Evolutionary conservation across 2,113 vertebrate genomes (phyloP).

Genomic region (Macquaria ambigua): DNA sequence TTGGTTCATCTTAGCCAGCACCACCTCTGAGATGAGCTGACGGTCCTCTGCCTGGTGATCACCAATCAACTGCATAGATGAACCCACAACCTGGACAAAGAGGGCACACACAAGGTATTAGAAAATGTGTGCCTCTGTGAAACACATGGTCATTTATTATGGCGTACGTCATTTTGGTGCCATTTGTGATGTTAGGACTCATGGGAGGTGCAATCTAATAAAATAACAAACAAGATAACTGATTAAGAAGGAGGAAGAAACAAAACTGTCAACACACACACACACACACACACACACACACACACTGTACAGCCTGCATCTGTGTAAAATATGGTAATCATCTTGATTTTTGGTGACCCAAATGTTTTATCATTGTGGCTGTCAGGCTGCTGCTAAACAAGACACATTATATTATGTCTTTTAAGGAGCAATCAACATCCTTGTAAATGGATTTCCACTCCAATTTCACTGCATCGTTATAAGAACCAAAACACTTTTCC

Average conservation of each 20-base stretch:
- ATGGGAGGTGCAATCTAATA: no score
- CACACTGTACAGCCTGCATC: background rate
- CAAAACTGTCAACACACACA: background rate
- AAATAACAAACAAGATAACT: background rate
- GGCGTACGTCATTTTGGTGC: background rate
- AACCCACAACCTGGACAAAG: constrained; percentile 92
- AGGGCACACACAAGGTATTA: background rate
- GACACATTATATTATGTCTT: background rate
- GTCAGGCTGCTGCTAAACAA: background rate
- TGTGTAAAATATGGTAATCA: background rate
- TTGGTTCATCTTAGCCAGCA: constrained; percentile 94
- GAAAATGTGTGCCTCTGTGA: background rate
- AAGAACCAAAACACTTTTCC: background rate
- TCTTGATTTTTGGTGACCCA: background rate
- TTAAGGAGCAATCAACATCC: background rate
- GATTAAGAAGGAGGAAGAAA: background rate
- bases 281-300: background rate
- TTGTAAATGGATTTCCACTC: background rate
- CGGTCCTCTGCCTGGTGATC: constrained; percentile 96
- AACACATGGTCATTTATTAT: background rate
- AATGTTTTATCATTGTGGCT: background rate
- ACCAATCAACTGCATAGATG: constrained; percentile 96
- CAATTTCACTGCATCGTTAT: constrained; percentile 11
- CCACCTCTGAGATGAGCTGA: constrained; percentile 94
- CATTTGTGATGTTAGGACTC: background rate